Base-by-base conservation (phyloP, 1,140 invertebrate genomes). In the Bombus fervidus region DNA sequence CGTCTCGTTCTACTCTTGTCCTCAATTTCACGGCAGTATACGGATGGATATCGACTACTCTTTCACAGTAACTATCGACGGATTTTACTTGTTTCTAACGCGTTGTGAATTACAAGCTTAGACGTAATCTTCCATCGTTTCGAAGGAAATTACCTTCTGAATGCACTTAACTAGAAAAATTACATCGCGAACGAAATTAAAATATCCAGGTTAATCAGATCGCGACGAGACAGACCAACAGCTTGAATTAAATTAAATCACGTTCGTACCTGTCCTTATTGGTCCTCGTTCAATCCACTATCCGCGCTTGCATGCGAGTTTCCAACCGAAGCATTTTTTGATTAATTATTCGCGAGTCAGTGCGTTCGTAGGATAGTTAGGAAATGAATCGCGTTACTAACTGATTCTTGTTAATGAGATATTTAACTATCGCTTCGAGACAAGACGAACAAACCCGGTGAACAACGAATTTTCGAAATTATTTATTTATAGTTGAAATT, bases 331-430 rank as follows among this genome's bases (percentile, higher is more conserved):
- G 68, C 62, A 81, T 89, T 90, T 87, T 89, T 89, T 81, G 88
- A 90, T 90, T 90, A 90, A 90, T 90, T 90, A 87, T 74, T 79
- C 71, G 37, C 43, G 78, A 81, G 34, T 41, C 64, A 41, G 41
- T 64, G 87, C 57, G 64, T 80, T 34, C 64, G 72, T 47, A n/a
- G 43, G 37, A 74, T 57, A 57, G 79, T 82, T 37, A 71, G 75
- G 66, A 90, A 90, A 79, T 43, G 66, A 62, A 22, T 64, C 68
- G 64, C 71, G 77, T 80, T 89, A 86, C 80, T 87, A 89, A 89
- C 86, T 68, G 82, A 89, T 84, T 59, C 66, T 2, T 13, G 25
- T 75, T 83, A 75, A 86, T 66, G 85, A 82, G 77, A 72, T 81
- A 83, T 53, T 86, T 71, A 57, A 66, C 68, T 85, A 57, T 43